Evolutionary conservation across 2,888 invertebrate genomes (phyloP), one percentile per base, ranked within the genome.

Genomic region (Gymnocheta viridis): DNA sequence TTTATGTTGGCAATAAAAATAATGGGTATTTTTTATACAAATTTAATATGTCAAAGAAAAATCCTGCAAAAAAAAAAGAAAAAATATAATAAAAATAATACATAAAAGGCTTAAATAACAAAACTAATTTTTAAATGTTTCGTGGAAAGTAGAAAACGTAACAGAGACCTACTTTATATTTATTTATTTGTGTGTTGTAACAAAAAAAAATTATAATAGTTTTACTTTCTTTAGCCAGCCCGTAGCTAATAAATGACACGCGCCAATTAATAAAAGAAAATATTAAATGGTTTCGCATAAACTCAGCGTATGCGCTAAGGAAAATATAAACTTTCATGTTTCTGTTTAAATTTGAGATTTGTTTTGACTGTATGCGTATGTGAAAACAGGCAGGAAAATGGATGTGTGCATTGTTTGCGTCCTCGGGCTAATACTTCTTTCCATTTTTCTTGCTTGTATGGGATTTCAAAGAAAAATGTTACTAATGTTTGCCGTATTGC

Each of bases 251-350:
- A 79, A 64, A 47, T 76, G 76, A 80, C 80, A 80, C 79, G 83
- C 79, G 66, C 76, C 79, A 80, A 83, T 83, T 83, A 80, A 80
- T 80, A 76, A 76, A 66, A 54, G 14, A 44, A 64, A 41, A 58
- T 29, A 12, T 62, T 51, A 69, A 73, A 67, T 56, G 44, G 38
- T 38, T 67, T 69, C 51, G 22, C 44, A 47, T 62, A 44, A 54
- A 32, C 3, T 54, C 6, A 22, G 10, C 3, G 38, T 14, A 7
- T 7, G 7, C 17, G 22, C 2, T 9, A 38, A 27, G 17, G 17
- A 19, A 14, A 49, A 24, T 24, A 27, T 0, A 49, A 49, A 49
- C 9, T 29, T 9, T 17, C 35, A 6, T 17, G 17, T 56, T 54
- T 27, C 19, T 2, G 2, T 29, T 27, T 58, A 29, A 41, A 38